Evolutionary conservation across 1,140 invertebrate species (phyloP).

Genomic region (Aphelenchoides avenae): DNA sequence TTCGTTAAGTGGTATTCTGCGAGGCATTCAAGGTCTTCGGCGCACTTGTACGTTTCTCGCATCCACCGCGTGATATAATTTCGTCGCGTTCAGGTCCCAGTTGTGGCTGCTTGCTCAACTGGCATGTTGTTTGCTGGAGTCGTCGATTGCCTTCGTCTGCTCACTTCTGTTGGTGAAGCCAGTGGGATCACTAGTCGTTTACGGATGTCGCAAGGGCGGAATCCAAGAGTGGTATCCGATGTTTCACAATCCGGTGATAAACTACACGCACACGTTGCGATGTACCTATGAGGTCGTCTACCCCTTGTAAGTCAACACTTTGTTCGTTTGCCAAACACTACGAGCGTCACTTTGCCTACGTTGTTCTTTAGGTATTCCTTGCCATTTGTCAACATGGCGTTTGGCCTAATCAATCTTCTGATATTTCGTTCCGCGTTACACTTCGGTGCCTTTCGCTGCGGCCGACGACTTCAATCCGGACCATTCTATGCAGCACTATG

Average conservation of each 20-base stretch:
- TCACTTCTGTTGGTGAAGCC: slow-evolving; percentile 33
- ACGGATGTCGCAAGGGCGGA: slow-evolving; percentile 65
- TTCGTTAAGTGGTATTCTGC: slow-evolving; percentile 29
- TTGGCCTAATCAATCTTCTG: slow-evolving; percentile 76
- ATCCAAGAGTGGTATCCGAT: slow-evolving; percentile 93
- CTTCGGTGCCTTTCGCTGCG: slow-evolving; percentile 66
- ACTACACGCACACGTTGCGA: slow-evolving; percentile 79
- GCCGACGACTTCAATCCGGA: slow-evolving; percentile 68
- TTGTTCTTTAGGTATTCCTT: slow-evolving; percentile 77
- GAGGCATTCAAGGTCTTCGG: too few relatives aligned
- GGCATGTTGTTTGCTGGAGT: slow-evolving; percentile 29
- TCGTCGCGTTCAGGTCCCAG: slow-evolving; percentile 30
- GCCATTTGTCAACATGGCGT: slow-evolving; percentile 83
- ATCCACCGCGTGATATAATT: too few relatives aligned
- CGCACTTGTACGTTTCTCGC: too few relatives aligned
- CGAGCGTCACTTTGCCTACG: too few relatives aligned
- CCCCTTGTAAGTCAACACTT: slow-evolving; percentile 82
- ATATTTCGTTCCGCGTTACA: slow-evolving; percentile 66
- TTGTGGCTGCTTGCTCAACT: slow-evolving; percentile 38
- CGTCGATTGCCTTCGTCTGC: slow-evolving; percentile 25
- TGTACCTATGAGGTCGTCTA: slow-evolving; percentile 95
- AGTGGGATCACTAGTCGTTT: slow-evolving; percentile 19
- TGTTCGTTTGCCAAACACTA: too few relatives aligned
- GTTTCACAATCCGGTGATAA: slow-evolving; percentile 83
- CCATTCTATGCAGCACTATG: slow-evolving; percentile 87